phyloP scores from a whole-genome alignment of 2,113 vertebrate species.

The Tetrao urogallus region DNA sequence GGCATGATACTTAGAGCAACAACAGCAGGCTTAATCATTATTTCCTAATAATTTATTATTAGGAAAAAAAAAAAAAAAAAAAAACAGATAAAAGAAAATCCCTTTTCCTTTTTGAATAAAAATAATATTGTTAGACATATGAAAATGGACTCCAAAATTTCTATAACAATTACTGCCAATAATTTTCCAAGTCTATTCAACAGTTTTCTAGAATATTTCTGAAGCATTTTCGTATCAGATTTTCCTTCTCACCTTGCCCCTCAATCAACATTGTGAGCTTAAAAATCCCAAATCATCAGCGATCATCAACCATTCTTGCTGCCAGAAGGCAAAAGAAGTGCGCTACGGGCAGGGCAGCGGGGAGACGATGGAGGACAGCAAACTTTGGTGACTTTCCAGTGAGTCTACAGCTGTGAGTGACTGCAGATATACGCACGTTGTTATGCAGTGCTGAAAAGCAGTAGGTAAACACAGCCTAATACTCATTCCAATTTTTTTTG shows the following conservation, averaged over 20 bases:
- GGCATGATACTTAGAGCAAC: background rate
- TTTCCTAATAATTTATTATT: background rate
- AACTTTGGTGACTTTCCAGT: background rate
- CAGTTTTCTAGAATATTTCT: background rate
- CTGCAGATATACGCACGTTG: background rate
- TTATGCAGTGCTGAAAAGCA: background rate
- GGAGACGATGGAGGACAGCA: background rate
- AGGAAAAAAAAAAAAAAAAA: conserved; percentile 1
- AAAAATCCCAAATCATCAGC: background rate
- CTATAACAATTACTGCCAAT: background rate
- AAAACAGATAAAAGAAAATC: background rate
- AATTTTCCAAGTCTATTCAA: background rate
- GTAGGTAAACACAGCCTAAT: background rate
- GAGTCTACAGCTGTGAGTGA: background rate
- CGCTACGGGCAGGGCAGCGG: background rate
- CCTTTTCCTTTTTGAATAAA: background rate
- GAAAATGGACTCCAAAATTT: background rate
- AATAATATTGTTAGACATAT: background rate
- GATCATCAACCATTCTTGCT: background rate
- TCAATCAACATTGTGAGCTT: background rate
- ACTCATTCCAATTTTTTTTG: background rate
- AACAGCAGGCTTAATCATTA: conserved; percentile 10
- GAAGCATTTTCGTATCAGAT: background rate
- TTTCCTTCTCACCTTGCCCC: background rate
- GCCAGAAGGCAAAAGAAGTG: background rate